Evolutionary conservation across 2,888 invertebrate genomes (phyloP).

Genomic region (Villa cingulata): DNA sequence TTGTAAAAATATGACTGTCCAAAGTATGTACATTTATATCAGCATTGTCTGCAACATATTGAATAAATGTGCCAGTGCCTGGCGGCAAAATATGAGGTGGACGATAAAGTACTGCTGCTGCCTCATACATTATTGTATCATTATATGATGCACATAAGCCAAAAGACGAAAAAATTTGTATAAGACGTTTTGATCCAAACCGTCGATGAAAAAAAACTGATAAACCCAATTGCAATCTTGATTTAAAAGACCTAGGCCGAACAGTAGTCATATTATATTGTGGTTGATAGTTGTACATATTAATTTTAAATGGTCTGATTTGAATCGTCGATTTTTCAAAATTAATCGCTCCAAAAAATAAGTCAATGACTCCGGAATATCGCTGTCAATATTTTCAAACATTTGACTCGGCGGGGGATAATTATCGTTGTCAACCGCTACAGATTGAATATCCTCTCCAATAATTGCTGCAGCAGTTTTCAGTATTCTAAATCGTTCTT

Average conservation of each 20-base stretch:
- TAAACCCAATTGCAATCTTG: constrained; percentile 15
- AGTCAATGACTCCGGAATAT: constrained; percentile 20
- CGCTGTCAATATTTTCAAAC: constrained; percentile 8
- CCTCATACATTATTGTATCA: constrained; percentile 17
- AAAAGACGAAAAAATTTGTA: constrained; percentile 8
- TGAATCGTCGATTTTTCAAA: constrained; percentile 11
- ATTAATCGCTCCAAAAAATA: constrained; percentile 24
- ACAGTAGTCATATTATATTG: not conserved
- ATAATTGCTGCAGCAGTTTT: constrained; percentile 8
- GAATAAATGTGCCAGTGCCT: too few species aligned
- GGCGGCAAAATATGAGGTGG: not conserved
- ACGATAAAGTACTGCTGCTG: constrained; percentile 12
- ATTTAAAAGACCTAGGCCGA: not conserved
- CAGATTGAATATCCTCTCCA: constrained; percentile 11
- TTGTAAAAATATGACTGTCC: too few species aligned
- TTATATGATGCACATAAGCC: constrained; percentile 18
- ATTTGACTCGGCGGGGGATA: constrained; percentile 18
- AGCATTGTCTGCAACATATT: too few species aligned
- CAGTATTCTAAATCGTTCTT: constrained; percentile 6
- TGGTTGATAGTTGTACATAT: not conserved
- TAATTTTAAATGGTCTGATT: not conserved
- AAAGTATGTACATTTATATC: too few species aligned
- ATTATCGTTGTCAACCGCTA: constrained; percentile 23
- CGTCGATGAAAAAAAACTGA: constrained; percentile 9
- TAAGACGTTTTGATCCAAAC: constrained; percentile 1